Conservation (phyloP, 2,888 invertebrate genomes). For the Melanchra persicariae region DNA sequence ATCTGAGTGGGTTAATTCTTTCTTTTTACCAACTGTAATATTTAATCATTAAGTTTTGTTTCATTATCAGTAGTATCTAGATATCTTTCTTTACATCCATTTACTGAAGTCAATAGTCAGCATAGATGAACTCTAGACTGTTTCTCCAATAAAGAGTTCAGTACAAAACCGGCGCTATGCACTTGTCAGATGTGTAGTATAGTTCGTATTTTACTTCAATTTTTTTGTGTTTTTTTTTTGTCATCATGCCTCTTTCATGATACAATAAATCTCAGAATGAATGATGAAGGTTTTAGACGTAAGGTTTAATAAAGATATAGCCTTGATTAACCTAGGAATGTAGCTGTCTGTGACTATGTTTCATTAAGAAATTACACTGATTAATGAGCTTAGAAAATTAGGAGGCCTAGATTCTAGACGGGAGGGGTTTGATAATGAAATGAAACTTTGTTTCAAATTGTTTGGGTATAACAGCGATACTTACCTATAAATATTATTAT, state of each 20-base stretch:
- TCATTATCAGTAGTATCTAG: too few species aligned
- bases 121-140: neutral
- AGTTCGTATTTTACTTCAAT: neutral
- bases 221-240: neutral
- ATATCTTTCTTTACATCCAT: neutral
- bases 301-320: conserved; percentile 26
- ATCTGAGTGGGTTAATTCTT: too few species aligned
- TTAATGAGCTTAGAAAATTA: conserved; percentile 53
- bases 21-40: too few species aligned
- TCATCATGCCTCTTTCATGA: neutral
- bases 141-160: neutral
- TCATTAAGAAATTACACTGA: conserved; percentile 53
- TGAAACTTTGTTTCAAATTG: neutral
- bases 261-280: conserved; percentile 17
- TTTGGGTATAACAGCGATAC: neutral
- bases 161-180: neutral
- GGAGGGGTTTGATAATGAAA: neutral
- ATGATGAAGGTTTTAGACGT: conserved; percentile 6
- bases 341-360: conserved; percentile 33
- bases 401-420: conserved; percentile 18
- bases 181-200: neutral
- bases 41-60: too few species aligned
- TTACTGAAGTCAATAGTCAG: neutral
- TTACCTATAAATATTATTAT: too few species aligned
- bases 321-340: conserved; percentile 30